phyloP scores from a whole-genome alignment of 2,888 invertebrate genomes.

The Perithous albicinctus region DNA sequence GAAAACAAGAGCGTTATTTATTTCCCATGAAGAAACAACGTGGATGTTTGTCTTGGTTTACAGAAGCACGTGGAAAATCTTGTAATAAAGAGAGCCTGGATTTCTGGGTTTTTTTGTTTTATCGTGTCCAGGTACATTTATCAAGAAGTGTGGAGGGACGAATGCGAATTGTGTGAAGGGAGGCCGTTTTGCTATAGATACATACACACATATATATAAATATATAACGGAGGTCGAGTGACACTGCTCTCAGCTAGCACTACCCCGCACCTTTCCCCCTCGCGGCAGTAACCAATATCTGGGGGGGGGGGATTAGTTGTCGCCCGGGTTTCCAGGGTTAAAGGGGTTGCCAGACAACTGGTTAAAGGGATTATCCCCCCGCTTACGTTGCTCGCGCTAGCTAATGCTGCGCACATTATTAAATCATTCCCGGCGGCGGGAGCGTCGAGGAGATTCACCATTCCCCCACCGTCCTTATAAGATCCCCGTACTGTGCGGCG shows the following conservation, averaged over 20 bases:
- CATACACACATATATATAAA: no score
- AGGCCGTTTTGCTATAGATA: background rate
- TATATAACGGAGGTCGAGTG: slow-evolving; percentile 28
- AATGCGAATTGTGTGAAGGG: background rate
- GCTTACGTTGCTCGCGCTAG: slow-evolving; percentile 78
- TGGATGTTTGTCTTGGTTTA: background rate
- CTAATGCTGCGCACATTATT: slow-evolving; percentile 82
- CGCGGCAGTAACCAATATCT: slow-evolving; percentile 78
- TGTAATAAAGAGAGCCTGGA: background rate
- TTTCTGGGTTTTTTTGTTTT: background rate
- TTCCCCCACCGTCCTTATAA: slow-evolving; percentile 49
- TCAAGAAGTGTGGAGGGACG: background rate
- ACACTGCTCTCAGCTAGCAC: slow-evolving; percentile 29
- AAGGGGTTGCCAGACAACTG: slow-evolving; percentile 83
- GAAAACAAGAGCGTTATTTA: slow-evolving; percentile 8
- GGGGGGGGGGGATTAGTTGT: slow-evolving; percentile 79
- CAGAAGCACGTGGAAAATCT: background rate
- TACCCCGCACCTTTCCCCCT: slow-evolving; percentile 46
- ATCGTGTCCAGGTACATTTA: slow-evolving; percentile 16
- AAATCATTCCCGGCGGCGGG: slow-evolving; percentile 79
- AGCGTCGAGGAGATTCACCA: slow-evolving; percentile 43
- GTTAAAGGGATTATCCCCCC: slow-evolving; percentile 83
- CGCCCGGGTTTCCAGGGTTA: slow-evolving; percentile 79
- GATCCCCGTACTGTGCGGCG: slow-evolving; percentile 41
- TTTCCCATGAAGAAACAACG: background rate